Base-by-base conservation (phyloP, 2,113 vertebrate species). In the Gadus macrocephalus region DNA sequence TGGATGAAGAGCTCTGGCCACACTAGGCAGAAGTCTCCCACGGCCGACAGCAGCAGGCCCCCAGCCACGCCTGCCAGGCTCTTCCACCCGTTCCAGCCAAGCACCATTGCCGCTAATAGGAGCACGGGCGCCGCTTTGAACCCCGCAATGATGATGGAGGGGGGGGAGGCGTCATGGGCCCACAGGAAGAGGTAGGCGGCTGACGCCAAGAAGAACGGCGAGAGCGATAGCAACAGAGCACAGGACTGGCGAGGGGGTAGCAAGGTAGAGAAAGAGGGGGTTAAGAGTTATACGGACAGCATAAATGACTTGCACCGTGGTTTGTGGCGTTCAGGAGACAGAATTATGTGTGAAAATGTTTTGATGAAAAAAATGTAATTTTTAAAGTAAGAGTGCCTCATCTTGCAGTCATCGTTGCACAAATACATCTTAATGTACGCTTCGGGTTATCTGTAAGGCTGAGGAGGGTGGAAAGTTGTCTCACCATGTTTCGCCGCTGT, bases 11-110 rank as follows among this genome's bases (percentile, higher is more conserved):
- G 75, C 0, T 92, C 78, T 0, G 90, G 89, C 95, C 95, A 97
- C 16, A 95, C 56, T 4, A 97, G 89, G 78, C 91, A 95, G 64
- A 70, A 64, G 42, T 97, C 95, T 2, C 95, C 95, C 0, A 90
- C 78, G 0, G 91, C 91, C 0, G 94, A 95, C 68, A 93, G 88
- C 15, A 94, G 2, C 0, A 96, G 86, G 1, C 92, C 95, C 5
- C 72, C 70, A 0, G 80, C 66, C 56, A 91, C 85, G 31, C 91
- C 85, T 55, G 87, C 71, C 17, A 90, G 62, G 66, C 82, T 83
- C 64, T 81, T 61, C 58, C 83, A 81, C n/a, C 91, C 87, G 5
- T 89, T 91, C 85, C 90, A 86, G 71, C 76, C 84, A 70, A 93
- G 77, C 75, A 93, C 91, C 5, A 69, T 59, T 0, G 79, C 82